Evolutionary conservation across 2,797 vertebrate species (phyloP).

Genomic region (Sebastolobus alascanus): DNA sequence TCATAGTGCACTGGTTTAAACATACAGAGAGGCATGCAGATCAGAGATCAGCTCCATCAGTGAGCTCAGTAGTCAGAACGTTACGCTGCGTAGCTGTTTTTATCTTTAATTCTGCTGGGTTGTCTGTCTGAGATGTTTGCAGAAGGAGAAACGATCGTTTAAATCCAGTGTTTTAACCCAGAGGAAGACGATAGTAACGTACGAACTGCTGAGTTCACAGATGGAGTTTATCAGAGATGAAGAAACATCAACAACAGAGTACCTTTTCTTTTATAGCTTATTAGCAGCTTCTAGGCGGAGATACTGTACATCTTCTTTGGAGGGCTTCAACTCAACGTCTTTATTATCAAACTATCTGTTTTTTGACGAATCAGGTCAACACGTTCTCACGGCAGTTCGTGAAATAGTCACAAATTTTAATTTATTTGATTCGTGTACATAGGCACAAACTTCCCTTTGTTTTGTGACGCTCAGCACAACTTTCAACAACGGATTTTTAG

Average conservation of each 20-base stretch:
- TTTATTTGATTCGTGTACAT: no score
- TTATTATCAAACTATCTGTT: background rate
- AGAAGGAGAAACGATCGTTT: background rate
- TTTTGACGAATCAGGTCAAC: background rate
- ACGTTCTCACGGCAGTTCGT: no score
- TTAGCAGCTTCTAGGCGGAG: conserved; percentile 24
- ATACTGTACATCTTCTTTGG: conserved; percentile 11
- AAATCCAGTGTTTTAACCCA: background rate
- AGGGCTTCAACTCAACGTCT: background rate
- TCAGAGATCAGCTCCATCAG: background rate
- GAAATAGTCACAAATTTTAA: no score
- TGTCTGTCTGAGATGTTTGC: background rate
- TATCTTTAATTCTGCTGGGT: background rate
- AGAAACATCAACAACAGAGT: conserved; percentile 27
- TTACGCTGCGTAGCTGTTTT: background rate
- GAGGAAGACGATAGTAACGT: background rate
- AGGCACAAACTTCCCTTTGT: no score
- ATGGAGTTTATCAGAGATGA: background rate
- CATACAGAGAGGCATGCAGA: conserved; percentile 49
- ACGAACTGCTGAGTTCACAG: background rate
- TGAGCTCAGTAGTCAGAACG: background rate
- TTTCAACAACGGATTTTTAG: no score
- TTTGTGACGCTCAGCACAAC: no score
- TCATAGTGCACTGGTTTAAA: conserved; percentile 36
- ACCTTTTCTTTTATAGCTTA: conserved; percentile 49